Conservation (phyloP, 2,797 vertebrate species). For the Pseudochirops corinnae region DNA sequence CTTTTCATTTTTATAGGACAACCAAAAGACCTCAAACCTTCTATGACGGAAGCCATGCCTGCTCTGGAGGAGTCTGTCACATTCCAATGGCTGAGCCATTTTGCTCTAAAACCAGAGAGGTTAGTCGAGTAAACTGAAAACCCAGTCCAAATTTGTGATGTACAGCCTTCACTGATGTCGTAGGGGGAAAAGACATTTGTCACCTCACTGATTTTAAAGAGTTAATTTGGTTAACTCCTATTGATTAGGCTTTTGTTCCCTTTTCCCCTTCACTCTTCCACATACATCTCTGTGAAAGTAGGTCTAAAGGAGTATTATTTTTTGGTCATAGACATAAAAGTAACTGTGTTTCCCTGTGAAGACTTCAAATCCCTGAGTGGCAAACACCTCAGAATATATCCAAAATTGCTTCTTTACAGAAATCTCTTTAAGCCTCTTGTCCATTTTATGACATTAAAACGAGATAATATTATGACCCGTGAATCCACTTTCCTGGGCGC, state of each 20-base stretch:
- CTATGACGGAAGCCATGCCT: conserved; percentile 90
- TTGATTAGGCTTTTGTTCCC: not conserved
- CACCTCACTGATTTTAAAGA: not conserved
- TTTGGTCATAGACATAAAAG: not conserved
- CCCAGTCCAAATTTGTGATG: not conserved
- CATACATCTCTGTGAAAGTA: not conserved
- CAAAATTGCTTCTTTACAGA: not conserved
- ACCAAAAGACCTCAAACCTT: conserved; percentile 93
- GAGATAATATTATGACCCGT: too few species aligned
- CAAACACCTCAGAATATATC: not conserved
- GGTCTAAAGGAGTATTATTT: not conserved
- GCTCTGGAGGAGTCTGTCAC: conserved; percentile 93
- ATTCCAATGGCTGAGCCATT: conserved; percentile 97
- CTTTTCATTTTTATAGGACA: conserved; percentile 87
- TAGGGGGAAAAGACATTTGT: not conserved
- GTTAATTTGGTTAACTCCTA: not conserved
- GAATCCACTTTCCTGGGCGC: too few species aligned
- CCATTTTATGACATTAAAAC: too few species aligned
- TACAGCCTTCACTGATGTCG: not conserved
- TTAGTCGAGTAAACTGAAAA: conserved; percentile 79
- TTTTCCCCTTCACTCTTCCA: not conserved
- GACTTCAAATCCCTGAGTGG: not conserved
- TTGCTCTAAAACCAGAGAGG: conserved; percentile 95
- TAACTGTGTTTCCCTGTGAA: not conserved
- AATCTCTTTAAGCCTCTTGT: too few species aligned